phyloP scores from a whole-genome alignment of 2,888 invertebrate species.

The Campopleginae sp. region DNA sequence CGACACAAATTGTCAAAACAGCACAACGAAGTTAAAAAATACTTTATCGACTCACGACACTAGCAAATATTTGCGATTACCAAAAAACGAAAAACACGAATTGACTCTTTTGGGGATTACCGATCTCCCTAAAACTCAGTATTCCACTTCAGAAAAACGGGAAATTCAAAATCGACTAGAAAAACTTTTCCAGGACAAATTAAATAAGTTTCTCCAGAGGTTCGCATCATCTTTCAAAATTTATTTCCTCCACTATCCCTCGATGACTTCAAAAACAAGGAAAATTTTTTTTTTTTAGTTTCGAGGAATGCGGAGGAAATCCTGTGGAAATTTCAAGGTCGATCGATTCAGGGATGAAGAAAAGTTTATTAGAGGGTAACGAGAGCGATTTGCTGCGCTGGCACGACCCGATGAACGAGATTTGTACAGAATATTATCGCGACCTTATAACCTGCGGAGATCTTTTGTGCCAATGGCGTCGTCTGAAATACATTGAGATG shows the following conservation, averaged over 20 bases:
- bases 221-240: constrained; percentile 67
- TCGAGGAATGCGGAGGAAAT: constrained; percentile 74
- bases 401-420: constrained; percentile 80
- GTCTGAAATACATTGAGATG: constrained; percentile 79
- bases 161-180: constrained; percentile 77
- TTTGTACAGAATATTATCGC: constrained; percentile 80
- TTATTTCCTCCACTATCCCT: constrained; percentile 27
- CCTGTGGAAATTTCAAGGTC: constrained; percentile 74
- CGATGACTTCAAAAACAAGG: not conserved
- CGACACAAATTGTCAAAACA: constrained; percentile 64
- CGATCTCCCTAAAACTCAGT: constrained; percentile 75
- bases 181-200: constrained; percentile 76
- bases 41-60: constrained; percentile 73
- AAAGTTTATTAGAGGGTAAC: constrained; percentile 71
- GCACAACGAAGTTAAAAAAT: constrained; percentile 73
- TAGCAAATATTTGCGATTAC: constrained; percentile 76
- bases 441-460: constrained; percentile 77
- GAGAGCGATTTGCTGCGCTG: constrained; percentile 77
- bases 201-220: constrained; percentile 75
- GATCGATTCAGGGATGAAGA: constrained; percentile 72
- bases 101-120: constrained; percentile 73
- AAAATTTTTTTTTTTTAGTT: constrained; percentile 71
- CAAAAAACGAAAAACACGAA: constrained; percentile 71
- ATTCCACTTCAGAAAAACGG: constrained; percentile 80
- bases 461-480: constrained; percentile 80